Conservation (phyloP, 64 coral and sea anemone species). For the Pachyseris speciosa region DNA sequence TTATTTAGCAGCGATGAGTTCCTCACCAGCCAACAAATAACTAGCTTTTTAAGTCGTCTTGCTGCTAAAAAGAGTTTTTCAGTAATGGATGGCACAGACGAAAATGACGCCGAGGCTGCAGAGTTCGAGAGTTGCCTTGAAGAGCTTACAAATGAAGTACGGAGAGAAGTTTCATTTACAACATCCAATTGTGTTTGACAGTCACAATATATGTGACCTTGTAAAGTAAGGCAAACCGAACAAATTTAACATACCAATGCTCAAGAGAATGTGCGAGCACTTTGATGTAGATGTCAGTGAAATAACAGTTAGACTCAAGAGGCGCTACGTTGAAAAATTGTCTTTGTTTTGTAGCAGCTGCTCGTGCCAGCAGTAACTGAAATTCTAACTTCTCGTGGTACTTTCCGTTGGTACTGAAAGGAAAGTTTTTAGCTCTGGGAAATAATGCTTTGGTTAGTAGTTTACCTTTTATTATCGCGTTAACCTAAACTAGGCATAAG, state of each 20-base stretch:
- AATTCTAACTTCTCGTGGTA: too few relatives aligned
- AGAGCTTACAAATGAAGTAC: neutral
- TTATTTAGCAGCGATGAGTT: slow-evolving; percentile 42
- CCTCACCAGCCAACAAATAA: slow-evolving; percentile 47
- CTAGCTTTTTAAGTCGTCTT: slow-evolving; percentile 44
- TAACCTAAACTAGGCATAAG: too few relatives aligned
- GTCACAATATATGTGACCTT: slow-evolving; percentile 4
- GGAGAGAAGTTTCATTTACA: slow-evolving; percentile 8
- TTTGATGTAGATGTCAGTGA: neutral
- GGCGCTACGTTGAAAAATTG: neutral
- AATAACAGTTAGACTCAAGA: neutral
- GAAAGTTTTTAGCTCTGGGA: too few relatives aligned
- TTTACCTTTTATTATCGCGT: too few relatives aligned
- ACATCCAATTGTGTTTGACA: slow-evolving; percentile 8
- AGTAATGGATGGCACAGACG: neutral
- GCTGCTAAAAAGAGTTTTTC: slow-evolving; percentile 12
- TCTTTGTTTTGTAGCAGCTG: slow-evolving; percentile 2
- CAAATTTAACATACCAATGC: slow-evolving; percentile 2
- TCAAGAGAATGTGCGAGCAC: slow-evolving; percentile 1
- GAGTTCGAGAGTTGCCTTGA: neutral
- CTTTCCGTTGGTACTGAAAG: too few relatives aligned
- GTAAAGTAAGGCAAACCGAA: neutral
- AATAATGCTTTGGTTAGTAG: too few relatives aligned
- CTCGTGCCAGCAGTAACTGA: too few relatives aligned
- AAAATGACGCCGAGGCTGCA: neutral